phyloP scores from a whole-genome alignment of 2,797 vertebrate species.

The Phataginus tricuspis region DNA sequence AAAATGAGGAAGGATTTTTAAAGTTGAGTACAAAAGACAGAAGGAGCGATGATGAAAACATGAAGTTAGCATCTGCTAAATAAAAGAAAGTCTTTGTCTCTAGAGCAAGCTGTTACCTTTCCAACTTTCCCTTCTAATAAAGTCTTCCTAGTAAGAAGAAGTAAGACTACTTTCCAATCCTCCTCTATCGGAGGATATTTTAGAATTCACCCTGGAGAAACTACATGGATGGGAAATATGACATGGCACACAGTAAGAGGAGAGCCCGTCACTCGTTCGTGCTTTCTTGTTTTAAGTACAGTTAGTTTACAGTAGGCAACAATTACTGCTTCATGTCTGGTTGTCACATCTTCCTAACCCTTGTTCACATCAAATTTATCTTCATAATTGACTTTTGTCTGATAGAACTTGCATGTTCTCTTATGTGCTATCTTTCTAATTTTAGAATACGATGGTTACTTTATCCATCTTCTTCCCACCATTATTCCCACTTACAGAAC shows the following conservation, averaged over 20 bases:
- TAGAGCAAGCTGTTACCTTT: not conserved
- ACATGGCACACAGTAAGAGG: not conserved
- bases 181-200: constrained; percentile 11
- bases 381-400: constrained; percentile 30
- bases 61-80: constrained; percentile 12
- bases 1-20: not conserved
- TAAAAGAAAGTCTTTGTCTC: constrained; percentile 48
- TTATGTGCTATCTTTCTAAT: not conserved
- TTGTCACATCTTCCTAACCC: not conserved
- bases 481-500: not conserved
- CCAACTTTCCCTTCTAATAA: not conserved
- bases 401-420: not conserved
- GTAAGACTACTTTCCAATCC: not conserved
- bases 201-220: constrained; percentile 8
- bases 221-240: not conserved
- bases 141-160: not conserved
- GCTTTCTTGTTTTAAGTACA: not conserved
- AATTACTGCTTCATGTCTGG: not conserved
- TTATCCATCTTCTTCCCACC: not conserved
- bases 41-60: not conserved
- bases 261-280: not conserved
- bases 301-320: not conserved
- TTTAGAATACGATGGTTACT: not conserved
- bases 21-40: not conserved
- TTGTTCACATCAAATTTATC: not conserved